Base-by-base conservation (phyloP, 2,797 vertebrate genomes). In the Pseudochromis fuscus region DNA sequence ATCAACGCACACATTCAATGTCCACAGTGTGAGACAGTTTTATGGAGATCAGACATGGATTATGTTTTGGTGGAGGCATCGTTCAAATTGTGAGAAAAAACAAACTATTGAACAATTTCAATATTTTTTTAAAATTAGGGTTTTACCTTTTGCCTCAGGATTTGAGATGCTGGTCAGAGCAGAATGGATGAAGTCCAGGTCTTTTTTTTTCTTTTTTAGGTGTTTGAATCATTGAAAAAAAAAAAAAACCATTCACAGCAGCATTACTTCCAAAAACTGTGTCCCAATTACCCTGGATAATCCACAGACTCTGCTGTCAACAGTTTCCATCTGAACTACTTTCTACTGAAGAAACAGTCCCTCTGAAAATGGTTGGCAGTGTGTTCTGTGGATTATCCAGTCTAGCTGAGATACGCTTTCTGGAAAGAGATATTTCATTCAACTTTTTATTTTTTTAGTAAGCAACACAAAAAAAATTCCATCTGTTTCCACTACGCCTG, bases 301-400 rank as follows among this genome's bases (percentile, higher is more conserved):
- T 75, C 74, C 67, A 52, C 55, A 69, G 52, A 86, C 42, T 57
- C 66, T 63, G 31, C 51, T 67, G 74, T 75, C 64, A 74, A 67
- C 45, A 23, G 33, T 67, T 75, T 46, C 77, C 55, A 69, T 72
- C 55, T 79, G 79, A 77, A 55, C 61, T 74, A 82, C 67, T 75
- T 80, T 66, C 50, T 33, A 24, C 52, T 7, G 31, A 57, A 56
- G 67, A 62, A 64, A 55, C 37, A 51, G 46, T 37, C 13, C 48
- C 46, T 70, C 49, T 72, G 72, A 72, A 68, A 76, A 63, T 5
- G 23, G 46, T 61, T 73, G 45, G 70, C 67, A 53, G 38, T 38
- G 13, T 40, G 27, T 63, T 61, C 53, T 64, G 65, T 75, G 68
- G 58, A 73, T 72, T 52, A 70, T 38, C 42, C 33, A 25, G n/a